Percentiles rank a stretch among this genome's conserved stretches.
Conservation (phyloP, 2,797 vertebrate genomes). For the Poeciliopsis presidionis region DNA sequence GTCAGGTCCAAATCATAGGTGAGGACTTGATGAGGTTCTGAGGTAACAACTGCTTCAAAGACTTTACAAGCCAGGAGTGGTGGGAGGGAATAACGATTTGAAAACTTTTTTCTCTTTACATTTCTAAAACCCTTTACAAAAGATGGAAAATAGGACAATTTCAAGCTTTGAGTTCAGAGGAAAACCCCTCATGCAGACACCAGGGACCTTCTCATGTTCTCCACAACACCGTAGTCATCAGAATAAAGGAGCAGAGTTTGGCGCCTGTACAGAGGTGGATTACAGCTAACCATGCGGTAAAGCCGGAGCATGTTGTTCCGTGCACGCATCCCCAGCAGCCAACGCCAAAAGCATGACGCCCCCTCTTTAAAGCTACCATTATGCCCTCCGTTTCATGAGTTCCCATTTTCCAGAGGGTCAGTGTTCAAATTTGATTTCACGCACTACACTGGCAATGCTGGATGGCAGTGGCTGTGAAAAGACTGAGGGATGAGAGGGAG, state of each 20-base stretch:
- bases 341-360: conserved; percentile 39
- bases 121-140: conserved; percentile 1
- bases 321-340: conserved; percentile 33
- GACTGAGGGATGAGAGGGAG: conserved; percentile 59
- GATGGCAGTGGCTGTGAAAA: conserved; percentile 66
- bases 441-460: conserved; percentile 54
- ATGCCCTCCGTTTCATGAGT: conserved; percentile 46
- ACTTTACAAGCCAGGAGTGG: conserved; percentile 10
- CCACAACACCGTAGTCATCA: conserved; percentile 34
- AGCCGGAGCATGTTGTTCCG: conserved; percentile 37
- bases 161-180: background rate
- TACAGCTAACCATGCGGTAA: conserved; percentile 57
- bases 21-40: conserved; percentile 37
- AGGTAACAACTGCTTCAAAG: conserved; percentile 50
- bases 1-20: conserved; percentile 38
- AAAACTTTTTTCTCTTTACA: background rate
- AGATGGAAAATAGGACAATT: background rate
- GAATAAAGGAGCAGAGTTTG: conserved; percentile 57
- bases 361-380: conserved; percentile 56
- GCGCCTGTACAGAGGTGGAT: conserved; percentile 58
- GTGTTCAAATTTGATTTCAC: conserved; percentile 76
- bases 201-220: conserved; percentile 56
- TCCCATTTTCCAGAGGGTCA: conserved; percentile 73
- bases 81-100: background rate
- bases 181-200: conserved; percentile 27